phyloP scores from a whole-genome alignment of 2,113 vertebrate genomes.

The Proterorhinus semilunaris region DNA sequence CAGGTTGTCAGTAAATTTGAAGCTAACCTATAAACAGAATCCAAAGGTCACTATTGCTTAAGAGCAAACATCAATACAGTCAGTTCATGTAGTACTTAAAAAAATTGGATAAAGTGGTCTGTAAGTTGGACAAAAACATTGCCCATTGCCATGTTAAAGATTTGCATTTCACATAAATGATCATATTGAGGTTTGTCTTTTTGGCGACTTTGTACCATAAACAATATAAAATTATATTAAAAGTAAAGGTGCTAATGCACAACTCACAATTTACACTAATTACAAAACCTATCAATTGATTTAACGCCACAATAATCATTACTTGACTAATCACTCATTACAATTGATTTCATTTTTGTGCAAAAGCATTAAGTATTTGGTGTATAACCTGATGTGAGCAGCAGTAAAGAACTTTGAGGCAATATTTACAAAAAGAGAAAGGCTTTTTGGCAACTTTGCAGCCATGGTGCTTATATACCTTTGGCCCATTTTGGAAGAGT shows the following conservation, averaged over 20 bases:
- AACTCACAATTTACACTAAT: background rate
- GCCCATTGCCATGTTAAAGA: background rate
- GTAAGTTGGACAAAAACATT: background rate
- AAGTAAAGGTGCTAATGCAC: background rate
- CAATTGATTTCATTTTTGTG: slow-evolving; percentile 6
- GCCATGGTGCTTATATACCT: slow-evolving; percentile 41
- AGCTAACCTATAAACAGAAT: slow-evolving; percentile 13
- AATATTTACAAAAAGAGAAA: slow-evolving; percentile 2
- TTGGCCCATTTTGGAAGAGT: slow-evolving; percentile 30
- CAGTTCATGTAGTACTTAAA: background rate
- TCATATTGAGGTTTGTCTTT: background rate
- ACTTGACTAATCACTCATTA: background rate
- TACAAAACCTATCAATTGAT: background rate
- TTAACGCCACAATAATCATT: background rate
- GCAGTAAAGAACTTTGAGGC: background rate
- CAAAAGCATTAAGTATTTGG: slow-evolving; percentile 9
- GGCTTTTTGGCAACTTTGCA: slow-evolving; percentile 49
- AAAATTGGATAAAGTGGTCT: background rate
- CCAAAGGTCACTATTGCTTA: slow-evolving; percentile 36
- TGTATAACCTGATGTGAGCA: slow-evolving; percentile 1
- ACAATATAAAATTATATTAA: background rate
- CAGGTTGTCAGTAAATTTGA: background rate
- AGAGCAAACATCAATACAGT: slow-evolving; percentile 28
- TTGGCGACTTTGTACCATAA: slow-evolving; percentile 34
- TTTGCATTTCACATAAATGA: slow-evolving; percentile 16